These are phyloP conservation scores for Norana najaformis DNA, from an alignment of 2,888 invertebrate genomes.

Conservation along the genomic window DNA sequence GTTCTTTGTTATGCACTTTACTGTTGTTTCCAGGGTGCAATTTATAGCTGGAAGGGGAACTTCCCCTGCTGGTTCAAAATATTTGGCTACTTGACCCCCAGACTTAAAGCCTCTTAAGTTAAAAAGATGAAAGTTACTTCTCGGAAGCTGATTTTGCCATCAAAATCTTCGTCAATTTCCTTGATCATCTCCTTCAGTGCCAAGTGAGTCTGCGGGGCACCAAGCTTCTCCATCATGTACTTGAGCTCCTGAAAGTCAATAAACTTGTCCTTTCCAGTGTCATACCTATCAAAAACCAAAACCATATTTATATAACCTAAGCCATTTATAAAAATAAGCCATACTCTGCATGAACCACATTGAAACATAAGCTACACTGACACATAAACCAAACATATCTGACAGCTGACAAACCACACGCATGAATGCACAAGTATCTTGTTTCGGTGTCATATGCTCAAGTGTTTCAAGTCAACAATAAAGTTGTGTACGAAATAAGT, in stretches of 20 bases:
- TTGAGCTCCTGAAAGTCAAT: slow-evolving; percentile 88
- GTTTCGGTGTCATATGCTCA: slow-evolving; percentile 9
- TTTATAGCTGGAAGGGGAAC: not conserved
- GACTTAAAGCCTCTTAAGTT: not conserved
- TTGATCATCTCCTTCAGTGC: slow-evolving; percentile 92
- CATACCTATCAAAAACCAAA: slow-evolving; percentile 71
- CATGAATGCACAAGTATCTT: not conserved
- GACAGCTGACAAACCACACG: not conserved
- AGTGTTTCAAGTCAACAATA: not conserved
- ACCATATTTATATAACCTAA: not conserved
- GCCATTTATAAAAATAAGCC: not conserved
- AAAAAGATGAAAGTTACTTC: slow-evolving; percentile 67
- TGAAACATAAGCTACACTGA: not conserved
- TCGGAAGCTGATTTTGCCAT: slow-evolving; percentile 78
- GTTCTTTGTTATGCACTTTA: not conserved
- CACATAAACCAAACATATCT: not conserved
- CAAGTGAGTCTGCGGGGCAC: slow-evolving; percentile 92
- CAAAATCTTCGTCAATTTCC: slow-evolving; percentile 65
- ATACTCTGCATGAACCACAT: not conserved
- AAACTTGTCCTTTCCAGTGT: slow-evolving; percentile 84
- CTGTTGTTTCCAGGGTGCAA: not conserved
- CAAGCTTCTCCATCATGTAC: slow-evolving; percentile 84
- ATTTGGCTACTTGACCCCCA: not conserved
- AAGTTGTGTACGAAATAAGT: not conserved
- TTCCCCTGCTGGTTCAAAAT: not conserved